phyloP scores from a whole-genome alignment of 2,888 invertebrate species.

The Coenonympha glycerion region DNA sequence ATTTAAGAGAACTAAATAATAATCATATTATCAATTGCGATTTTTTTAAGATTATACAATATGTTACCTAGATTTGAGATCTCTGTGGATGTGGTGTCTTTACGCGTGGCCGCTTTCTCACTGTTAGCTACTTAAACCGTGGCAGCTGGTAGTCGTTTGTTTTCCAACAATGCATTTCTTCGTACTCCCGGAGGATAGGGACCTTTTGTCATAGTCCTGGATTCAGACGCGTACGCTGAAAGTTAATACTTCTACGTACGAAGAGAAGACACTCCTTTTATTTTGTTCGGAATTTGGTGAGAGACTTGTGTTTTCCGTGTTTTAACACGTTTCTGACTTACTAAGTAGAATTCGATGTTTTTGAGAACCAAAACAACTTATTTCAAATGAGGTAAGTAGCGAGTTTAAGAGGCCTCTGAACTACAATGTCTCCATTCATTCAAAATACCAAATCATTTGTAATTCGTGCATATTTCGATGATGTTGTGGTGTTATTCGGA shows the following conservation, averaged over 20 bases:
- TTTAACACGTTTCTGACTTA: not conserved
- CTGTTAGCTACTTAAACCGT: not conserved
- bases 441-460: too few species aligned
- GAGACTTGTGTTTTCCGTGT: slow-evolving; percentile 5
- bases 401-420: too few species aligned
- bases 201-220: slow-evolving; percentile 35
- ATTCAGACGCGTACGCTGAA: slow-evolving; percentile 30
- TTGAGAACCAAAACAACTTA: too few species aligned
- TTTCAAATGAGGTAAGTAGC: too few species aligned
- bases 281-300: slow-evolving; percentile 8
- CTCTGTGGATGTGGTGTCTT: not conserved
- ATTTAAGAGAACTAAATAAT: too few species aligned
- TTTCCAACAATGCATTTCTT: slow-evolving; percentile 41
- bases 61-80: too few species aligned
- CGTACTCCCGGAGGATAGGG: slow-evolving; percentile 29
- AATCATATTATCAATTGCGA: too few species aligned
- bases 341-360: too few species aligned
- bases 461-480: too few species aligned
- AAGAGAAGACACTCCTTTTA: slow-evolving; percentile 12
- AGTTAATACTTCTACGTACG: slow-evolving; percentile 18
- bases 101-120: not conserved
- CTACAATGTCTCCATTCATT: too few species aligned
- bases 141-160: slow-evolving; percentile 40
- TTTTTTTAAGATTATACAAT: too few species aligned
- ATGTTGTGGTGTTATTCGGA: not conserved